phyloP scores from a whole-genome alignment of 1,140 invertebrate genomes.

The Nasonia vitripennis region DNA sequence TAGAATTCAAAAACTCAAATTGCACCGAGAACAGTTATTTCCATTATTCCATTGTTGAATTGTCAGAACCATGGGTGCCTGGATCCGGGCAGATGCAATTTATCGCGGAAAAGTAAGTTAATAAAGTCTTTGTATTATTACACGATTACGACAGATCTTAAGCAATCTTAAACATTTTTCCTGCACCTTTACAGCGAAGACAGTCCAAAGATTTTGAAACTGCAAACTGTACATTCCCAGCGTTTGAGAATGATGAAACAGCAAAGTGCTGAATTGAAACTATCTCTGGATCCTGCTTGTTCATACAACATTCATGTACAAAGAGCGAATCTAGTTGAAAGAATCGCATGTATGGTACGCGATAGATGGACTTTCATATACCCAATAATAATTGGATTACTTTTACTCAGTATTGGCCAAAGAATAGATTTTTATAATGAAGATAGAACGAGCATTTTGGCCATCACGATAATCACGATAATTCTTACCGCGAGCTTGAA shows the following conservation, averaged over 20 bases:
- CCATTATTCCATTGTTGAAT: constrained; percentile 78
- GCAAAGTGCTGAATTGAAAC: constrained; percentile 69
- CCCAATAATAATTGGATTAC: constrained; percentile 63
- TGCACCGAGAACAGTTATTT: constrained; percentile 68
- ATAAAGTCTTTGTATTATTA: neutral
- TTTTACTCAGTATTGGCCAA: constrained; percentile 65
- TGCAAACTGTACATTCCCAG: constrained; percentile 69
- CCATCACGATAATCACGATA: constrained; percentile 59
- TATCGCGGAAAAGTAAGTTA: constrained; percentile 76
- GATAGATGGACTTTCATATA: constrained; percentile 70
- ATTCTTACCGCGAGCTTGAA: constrained; percentile 56
- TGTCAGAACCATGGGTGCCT: constrained; percentile 80
- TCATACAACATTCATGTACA: constrained; percentile 74
- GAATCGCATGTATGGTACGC: constrained; percentile 64
- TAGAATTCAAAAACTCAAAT: constrained; percentile 63
- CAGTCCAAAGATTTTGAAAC: constrained; percentile 70
- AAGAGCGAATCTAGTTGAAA: constrained; percentile 62
- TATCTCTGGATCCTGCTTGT: constrained; percentile 78
- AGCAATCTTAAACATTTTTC: constrained; percentile 49
- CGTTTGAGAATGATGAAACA: constrained; percentile 55
- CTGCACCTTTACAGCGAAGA: constrained; percentile 68
- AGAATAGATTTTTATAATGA: constrained; percentile 61
- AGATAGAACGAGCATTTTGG: constrained; percentile 44
- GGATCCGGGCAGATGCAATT: constrained; percentile 78
- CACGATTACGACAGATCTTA: neutral